phyloP scores from a whole-genome alignment of 2,113 vertebrate genomes.

The Panthera tigris region DNA sequence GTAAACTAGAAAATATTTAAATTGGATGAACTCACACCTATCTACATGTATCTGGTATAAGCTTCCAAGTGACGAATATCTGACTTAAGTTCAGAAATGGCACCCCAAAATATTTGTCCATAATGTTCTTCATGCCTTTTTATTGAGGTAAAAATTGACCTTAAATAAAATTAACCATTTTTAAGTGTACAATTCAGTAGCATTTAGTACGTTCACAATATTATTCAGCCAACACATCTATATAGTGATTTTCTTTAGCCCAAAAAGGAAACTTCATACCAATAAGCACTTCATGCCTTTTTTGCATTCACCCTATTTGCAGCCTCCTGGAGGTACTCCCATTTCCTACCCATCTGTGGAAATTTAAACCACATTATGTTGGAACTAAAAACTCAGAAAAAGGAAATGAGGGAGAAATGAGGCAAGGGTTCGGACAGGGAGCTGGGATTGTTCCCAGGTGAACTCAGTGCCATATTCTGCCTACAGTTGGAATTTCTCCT shows the following conservation, averaged over 20 bases:
- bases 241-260: background rate
- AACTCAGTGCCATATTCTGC: background rate
- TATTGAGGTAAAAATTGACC: background rate
- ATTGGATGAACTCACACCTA: background rate
- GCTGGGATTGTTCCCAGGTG: background rate
- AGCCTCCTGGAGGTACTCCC: background rate
- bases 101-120: background rate
- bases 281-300: background rate
- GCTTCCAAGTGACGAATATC: background rate
- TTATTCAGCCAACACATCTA: background rate
- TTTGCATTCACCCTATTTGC: background rate
- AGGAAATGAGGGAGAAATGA: background rate
- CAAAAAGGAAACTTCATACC: background rate
- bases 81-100: background rate
- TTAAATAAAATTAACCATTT: background rate
- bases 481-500: background rate
- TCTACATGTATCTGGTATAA: background rate
- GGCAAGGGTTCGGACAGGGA: background rate
- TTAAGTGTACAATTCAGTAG: background rate
- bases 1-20: background rate
- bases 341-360: background rate
- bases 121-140: background rate
- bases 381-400: slow-evolving; percentile 2
- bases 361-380: background rate
- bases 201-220: background rate